Evolutionary conservation across 2,888 invertebrate species (phyloP).

Genomic region (Agrypnus murinus): DNA sequence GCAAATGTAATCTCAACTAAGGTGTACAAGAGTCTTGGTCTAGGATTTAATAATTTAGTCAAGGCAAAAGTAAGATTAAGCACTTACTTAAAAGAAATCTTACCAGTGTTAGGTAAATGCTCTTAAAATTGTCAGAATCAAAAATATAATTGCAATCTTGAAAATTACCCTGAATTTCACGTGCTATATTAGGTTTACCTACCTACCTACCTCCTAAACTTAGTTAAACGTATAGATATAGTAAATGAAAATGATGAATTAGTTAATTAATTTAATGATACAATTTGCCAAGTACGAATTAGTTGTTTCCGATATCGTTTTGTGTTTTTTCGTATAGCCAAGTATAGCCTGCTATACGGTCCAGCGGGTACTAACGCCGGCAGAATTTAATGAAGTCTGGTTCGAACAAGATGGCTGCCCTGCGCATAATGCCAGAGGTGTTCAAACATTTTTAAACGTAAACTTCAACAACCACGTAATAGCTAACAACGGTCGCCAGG

Average conservation of each 20-base stretch:
- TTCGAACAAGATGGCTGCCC: no score
- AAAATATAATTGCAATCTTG: background rate
- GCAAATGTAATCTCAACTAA: conserved; percentile 40
- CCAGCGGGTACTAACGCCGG: no score
- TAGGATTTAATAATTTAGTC: background rate
- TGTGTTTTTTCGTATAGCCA: no score
- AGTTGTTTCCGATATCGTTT: no score
- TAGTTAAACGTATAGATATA: conserved; percentile 36
- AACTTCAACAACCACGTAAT: no score
- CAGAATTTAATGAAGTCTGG: no score
- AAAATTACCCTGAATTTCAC: conserved; percentile 43
- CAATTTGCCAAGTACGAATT: no score
- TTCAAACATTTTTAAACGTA: no score
- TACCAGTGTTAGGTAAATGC: conserved; percentile 45
- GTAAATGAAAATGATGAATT: conserved; percentile 12
- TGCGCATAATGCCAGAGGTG: no score
- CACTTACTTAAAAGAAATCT: conserved; percentile 39
- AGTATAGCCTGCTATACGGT: no score
- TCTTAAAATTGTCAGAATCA: conserved; percentile 30
- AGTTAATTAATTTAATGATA: conserved; percentile 36
- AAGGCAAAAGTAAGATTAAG: conserved; percentile 37
- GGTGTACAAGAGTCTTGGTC: conserved; percentile 3
- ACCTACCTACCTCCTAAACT: conserved; percentile 28
- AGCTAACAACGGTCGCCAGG: no score
- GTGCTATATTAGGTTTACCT: conserved; percentile 28